phyloP scores from a whole-genome alignment of 37 sponge, comb jelly and placozoan genomes.

The Halisarca cf. caerulea region DNA sequence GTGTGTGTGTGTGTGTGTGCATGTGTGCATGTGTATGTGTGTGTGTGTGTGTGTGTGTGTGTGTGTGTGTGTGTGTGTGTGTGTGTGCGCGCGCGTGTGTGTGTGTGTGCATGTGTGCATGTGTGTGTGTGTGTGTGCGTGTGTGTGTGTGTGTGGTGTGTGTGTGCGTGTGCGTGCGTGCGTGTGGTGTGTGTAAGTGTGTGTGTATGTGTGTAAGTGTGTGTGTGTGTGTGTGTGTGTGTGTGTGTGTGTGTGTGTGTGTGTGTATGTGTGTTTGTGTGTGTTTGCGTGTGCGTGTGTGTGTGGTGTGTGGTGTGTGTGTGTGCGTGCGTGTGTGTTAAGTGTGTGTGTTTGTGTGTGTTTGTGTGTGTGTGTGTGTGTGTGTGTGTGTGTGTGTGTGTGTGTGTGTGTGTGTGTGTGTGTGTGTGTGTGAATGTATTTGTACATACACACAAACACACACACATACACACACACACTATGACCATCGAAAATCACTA shows the following conservation, averaged over 20 bases:
- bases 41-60: neutral
- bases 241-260: no score
- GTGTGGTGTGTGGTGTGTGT: neutral
- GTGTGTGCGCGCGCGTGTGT: neutral
- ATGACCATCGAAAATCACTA: no score
- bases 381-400: no score
- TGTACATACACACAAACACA: no score
- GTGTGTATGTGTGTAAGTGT: neutral
- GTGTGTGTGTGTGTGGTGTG: slow-evolving; percentile 13
- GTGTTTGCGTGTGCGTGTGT: no score
- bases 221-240: slow-evolving; percentile 2
- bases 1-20: slow-evolving; percentile 2
- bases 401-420: no score
- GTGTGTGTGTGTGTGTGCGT: neutral
- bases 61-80: neutral
- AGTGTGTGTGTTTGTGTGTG: neutral
- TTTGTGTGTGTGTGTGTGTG: no score
- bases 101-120: neutral
- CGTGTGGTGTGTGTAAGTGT: neutral
- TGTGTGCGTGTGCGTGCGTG: slow-evolving; percentile 10
- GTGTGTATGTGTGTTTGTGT: no score
- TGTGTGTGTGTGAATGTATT: no score
- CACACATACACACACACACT: no score
- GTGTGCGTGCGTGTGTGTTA: no score
- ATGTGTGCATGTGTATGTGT: neutral